Percentiles rank a stretch among this genome's conserved stretches.
Conservation (phyloP, 2,797 vertebrate species). For the Sebastes umbrosus region DNA sequence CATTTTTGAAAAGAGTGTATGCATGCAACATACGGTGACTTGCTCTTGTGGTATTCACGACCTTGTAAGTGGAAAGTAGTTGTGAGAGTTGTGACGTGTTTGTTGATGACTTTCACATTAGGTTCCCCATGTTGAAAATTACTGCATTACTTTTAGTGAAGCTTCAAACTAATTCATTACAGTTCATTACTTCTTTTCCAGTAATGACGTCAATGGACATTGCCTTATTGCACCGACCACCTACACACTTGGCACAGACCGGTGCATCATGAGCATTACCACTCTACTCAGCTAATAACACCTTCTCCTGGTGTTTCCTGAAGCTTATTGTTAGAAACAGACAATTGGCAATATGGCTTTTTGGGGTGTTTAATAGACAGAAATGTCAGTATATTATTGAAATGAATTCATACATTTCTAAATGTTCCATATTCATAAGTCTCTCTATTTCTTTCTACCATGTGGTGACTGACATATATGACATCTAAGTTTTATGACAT, state of each 20-base stretch:
- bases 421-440: neutral
- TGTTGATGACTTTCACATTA: neutral
- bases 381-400: neutral
- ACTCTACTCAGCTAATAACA: neutral
- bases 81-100: too few species aligned
- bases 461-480: neutral
- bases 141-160: neutral
- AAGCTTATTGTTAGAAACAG: neutral
- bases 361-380: neutral
- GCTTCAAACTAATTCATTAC: neutral
- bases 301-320: neutral
- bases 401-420: neutral
- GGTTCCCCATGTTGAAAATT: neutral
- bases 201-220: neutral
- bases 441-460: neutral
- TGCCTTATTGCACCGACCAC: neutral
- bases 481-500: constrained; percentile 10
- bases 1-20: too few species aligned
- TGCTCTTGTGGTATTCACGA: too few species aligned
- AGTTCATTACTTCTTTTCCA: neutral
- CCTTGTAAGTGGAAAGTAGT: too few species aligned
- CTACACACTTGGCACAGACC: neutral
- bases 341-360: neutral
- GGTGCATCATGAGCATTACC: neutral
- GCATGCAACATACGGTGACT: too few species aligned